Evolutionary conservation across 2,797 vertebrate genomes (phyloP), one percentile per base, ranked within the genome.

Genomic region (Hafferia zeledoni): DNA sequence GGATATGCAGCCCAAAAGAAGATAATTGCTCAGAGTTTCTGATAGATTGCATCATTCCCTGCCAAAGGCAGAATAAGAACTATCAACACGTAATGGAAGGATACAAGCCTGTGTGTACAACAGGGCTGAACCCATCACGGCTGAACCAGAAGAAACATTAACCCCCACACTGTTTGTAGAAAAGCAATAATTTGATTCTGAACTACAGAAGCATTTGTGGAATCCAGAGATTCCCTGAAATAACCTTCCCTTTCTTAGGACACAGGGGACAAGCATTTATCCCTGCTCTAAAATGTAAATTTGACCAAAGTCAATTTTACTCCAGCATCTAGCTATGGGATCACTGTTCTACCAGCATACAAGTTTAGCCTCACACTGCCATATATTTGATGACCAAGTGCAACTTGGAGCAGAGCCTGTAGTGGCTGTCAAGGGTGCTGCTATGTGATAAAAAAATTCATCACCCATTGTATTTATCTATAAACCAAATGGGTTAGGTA

Each of bases 1-100:
- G 94, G 90, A 88, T 93, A 90, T 92, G 86, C 83, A 96, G 87
- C 69, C 69, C 33, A 57, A 80, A 92, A 93, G 91, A 94, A 95
- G 95, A 90, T 65, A 89, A 93, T 90, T 81, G 92, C 85, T 95
- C 83, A 63, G 90, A 82, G 15, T 60, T 95, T 95, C 93, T 44
- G 91, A 90, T 89, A 59, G 75, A 69, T 63, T 65, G 56, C 81
- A 90, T 94, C 95, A 86, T 65, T 76, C 47, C 35, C 56, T 94
- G 75, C 65, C 31, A 81, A 53, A 74, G 18, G 80, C 76, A 90
- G 52, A 89, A 93, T 18, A 50, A 84, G 70, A 92, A 84, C 74
- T 87, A 83, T 65, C 27, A 68, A 79, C 63, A 68, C 12, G 23
- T 46, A 49, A 55, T 86, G 46, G 53, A 91, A 65, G 65, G 46